Percentiles rank a stretch among this genome's conserved stretches.
Evolutionary conservation across 2,797 vertebrate species (phyloP).

Genomic region (Melopsittacus undulatus): DNA sequence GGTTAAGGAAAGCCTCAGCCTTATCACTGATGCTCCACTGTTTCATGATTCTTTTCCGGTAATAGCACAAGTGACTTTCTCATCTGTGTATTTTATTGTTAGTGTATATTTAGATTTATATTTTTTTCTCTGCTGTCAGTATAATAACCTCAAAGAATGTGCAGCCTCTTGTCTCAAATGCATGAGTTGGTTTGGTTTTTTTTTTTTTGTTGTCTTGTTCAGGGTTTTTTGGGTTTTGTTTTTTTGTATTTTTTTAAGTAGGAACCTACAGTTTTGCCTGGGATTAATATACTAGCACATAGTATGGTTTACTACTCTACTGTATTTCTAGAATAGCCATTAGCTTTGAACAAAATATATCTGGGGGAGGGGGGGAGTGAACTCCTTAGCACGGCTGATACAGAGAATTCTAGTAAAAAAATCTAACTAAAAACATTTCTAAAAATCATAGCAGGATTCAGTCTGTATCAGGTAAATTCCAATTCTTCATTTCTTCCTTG

Average conservation of each 20-base stretch:
- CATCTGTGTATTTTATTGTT: conserved; percentile 7
- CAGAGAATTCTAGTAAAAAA: not conserved
- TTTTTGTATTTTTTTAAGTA: not conserved
- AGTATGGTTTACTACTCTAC: not conserved
- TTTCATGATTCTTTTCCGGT: not conserved
- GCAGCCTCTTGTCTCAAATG: not conserved
- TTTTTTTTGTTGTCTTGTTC: not conserved
- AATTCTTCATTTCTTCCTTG: not conserved
- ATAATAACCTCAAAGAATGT: not conserved
- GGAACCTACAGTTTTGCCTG: not conserved
- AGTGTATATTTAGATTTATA: not conserved
- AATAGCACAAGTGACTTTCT: conserved; percentile 14
- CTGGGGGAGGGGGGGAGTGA: not conserved
- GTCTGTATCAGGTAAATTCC: not conserved
- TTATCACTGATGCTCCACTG: not conserved
- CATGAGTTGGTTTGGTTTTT: not conserved
- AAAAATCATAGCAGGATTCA: not conserved
- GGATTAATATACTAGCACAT: not conserved
- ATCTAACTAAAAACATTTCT: not conserved
- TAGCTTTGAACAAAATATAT: not conserved
- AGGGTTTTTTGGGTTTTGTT: no score
- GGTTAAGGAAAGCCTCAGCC: not conserved
- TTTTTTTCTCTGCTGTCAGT: not conserved
- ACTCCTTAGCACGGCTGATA: not conserved
- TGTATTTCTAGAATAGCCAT: not conserved